These are phyloP conservation scores for Ceriagrion tenellum DNA, from an alignment of 2,888 invertebrate genomes.

Conservation along the genomic window DNA sequence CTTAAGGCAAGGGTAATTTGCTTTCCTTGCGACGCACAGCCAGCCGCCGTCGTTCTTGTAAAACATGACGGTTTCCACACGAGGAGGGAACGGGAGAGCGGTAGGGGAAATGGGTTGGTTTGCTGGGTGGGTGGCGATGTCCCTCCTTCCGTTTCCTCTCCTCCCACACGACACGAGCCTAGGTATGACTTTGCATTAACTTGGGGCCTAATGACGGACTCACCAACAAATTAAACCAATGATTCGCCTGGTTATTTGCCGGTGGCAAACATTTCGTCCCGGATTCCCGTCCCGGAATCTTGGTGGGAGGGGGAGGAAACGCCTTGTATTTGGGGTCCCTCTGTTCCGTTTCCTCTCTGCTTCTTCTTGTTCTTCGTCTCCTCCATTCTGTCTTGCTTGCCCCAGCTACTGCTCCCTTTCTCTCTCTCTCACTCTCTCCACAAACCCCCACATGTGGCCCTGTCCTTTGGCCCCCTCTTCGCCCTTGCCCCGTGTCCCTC, in stretches of 20 bases:
- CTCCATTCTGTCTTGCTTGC: not conserved
- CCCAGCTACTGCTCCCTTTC: too few species aligned
- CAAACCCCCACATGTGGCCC: too few species aligned
- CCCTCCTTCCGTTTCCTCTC: not conserved
- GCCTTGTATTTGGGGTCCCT: slow-evolving; percentile 34
- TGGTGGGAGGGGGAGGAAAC: not conserved
- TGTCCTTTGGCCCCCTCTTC: too few species aligned
- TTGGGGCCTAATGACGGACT: slow-evolving; percentile 17
- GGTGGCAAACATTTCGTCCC: slow-evolving; percentile 26
- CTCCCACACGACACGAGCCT: not conserved
- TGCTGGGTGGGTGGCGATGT: not conserved
- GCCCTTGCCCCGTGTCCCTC: too few species aligned
- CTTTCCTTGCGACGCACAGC: slow-evolving; percentile 14
- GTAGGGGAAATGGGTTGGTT: too few species aligned
- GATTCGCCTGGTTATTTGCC: slow-evolving; percentile 43
- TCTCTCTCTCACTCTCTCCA: too few species aligned
- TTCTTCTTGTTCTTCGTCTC: not conserved
- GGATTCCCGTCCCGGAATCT: not conserved
- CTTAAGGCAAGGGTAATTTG: slow-evolving; percentile 39
- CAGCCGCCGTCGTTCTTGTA: slow-evolving; percentile 17
- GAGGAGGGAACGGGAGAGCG: not conserved
- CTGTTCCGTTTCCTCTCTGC: not conserved
- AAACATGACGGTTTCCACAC: slow-evolving; percentile 16
- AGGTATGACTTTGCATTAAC: slow-evolving; percentile 39
- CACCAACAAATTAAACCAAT: slow-evolving; percentile 57